Percentiles rank a stretch among this genome's conserved stretches.
phyloP scores from a whole-genome alignment of 2,113 vertebrate genomes.

The Casuarius casuarius region DNA sequence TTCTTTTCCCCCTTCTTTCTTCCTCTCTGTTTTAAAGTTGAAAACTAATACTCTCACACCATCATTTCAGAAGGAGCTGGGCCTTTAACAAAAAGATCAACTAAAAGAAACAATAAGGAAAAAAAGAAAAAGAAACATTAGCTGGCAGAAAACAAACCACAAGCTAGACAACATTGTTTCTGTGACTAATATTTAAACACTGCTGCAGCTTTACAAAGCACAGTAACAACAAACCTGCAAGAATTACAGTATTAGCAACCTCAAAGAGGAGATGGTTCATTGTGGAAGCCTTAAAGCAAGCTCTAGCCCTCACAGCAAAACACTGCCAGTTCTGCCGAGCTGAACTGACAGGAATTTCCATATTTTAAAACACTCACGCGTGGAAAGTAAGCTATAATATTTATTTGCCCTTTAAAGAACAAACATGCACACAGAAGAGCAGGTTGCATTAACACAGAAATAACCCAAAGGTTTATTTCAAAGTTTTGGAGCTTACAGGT shows the following conservation, averaged over 20 bases:
- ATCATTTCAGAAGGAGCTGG: background rate
- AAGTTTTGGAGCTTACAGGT: fast-evolving
- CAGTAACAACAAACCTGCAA: background rate
- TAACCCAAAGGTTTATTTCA: fast-evolving
- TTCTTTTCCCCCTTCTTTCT: fast-evolving
- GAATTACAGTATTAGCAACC: background rate
- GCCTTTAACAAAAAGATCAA: background rate
- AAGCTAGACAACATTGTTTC: background rate
- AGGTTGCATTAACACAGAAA: background rate
- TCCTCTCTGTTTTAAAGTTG: background rate
- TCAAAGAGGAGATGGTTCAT: background rate
- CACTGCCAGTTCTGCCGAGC: background rate
- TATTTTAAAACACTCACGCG: background rate
- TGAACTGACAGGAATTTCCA: background rate
- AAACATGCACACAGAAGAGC: background rate
- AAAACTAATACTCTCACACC: background rate
- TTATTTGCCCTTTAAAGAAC: background rate
- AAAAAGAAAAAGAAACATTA: background rate
- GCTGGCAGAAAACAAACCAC: background rate
- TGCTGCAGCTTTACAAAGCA: background rate
- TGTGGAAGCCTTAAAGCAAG: background rate
- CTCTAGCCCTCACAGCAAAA: background rate
- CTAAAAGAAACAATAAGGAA: background rate
- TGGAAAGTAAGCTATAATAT: background rate
- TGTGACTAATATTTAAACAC: background rate